Evolutionary conservation across 2,888 invertebrate species (phyloP).

Genomic region (Spisula solida): DNA sequence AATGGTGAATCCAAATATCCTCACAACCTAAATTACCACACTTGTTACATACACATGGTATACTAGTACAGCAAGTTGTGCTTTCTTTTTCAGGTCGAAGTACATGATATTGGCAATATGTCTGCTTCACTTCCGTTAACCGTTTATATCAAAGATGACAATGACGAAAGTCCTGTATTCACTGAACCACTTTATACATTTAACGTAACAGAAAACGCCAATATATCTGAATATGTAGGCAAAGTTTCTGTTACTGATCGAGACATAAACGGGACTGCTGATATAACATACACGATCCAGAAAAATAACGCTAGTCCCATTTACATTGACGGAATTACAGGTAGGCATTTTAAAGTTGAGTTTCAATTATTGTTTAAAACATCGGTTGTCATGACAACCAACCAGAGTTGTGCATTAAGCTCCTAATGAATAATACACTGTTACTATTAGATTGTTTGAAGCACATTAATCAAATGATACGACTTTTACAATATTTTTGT

Average conservation of each 20-base stretch:
- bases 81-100: neutral
- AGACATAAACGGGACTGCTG: constrained; percentile 50
- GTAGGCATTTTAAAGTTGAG: constrained; percentile 31
- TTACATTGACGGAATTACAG: constrained; percentile 59
- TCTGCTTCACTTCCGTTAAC: constrained; percentile 40
- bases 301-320: constrained; percentile 66
- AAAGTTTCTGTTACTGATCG: constrained; percentile 58
- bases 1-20: too few species aligned
- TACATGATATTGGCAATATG: neutral
- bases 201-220: constrained; percentile 57
- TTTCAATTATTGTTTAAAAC: too few species aligned
- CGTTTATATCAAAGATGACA: constrained; percentile 65
- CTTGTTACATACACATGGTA: too few species aligned
- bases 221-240: constrained; percentile 48
- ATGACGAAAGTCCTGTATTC: constrained; percentile 69
- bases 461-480: too few species aligned
- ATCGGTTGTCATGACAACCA: neutral
- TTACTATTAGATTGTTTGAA: neutral
- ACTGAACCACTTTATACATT: constrained; percentile 40
- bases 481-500: too few species aligned
- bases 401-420: neutral
- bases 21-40: too few species aligned
- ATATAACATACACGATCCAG: constrained; percentile 55
- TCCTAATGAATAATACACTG: neutral
- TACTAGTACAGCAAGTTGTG: too few species aligned